Evolutionary conservation across 2,797 vertebrate species (phyloP), one percentile per base, ranked within the genome.

Genomic region (Antennarius maculatus): DNA sequence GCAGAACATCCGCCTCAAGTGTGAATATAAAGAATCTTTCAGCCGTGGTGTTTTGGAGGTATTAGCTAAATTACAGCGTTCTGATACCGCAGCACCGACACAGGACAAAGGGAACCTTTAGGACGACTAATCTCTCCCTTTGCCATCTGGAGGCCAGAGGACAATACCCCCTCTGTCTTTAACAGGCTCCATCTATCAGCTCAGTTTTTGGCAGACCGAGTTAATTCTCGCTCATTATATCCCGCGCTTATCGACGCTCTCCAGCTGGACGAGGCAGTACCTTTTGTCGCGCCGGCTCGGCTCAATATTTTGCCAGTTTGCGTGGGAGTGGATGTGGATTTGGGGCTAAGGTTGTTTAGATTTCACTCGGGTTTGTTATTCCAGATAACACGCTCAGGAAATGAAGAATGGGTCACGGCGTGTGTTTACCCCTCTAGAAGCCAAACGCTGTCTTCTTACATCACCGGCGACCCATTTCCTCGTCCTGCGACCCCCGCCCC

Each of bases 81-180:
- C 82, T 81, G 46, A 74, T 89, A 77, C 79, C 84, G 85, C 81
- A 80, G 77, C 80, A 86, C 82, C 73, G 68, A 60, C 64, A 48
- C 65, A 17, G 75, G 54, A 88, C 84, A 89, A 87, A 87, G 72
- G 31, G 62, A 85, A 83, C 67, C 81, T 78, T 83, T 85, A 77
- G 61, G 74, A 54, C 59, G 69, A 23, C 85, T 91, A 85, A 91
- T 90, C 85, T 84, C 80, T 71, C 61, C 55, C 76, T 71, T 82
- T 83, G 72, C 88, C 86, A 89, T 90, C 88, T 90, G 88, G 51
- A 85, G 73, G 87, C 62, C 68, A 69, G 74, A 72, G 76, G 54
- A 88, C 90, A 87, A 88, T 85, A 71, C 67, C 81, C 71, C 73
- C 78, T 77, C 73, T 92, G 80, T 89, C 60, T 79, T 66, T 73